Evolutionary conservation across 2,888 invertebrate genomes (phyloP).

Genomic region (Ornithoptera alexandrae): DNA sequence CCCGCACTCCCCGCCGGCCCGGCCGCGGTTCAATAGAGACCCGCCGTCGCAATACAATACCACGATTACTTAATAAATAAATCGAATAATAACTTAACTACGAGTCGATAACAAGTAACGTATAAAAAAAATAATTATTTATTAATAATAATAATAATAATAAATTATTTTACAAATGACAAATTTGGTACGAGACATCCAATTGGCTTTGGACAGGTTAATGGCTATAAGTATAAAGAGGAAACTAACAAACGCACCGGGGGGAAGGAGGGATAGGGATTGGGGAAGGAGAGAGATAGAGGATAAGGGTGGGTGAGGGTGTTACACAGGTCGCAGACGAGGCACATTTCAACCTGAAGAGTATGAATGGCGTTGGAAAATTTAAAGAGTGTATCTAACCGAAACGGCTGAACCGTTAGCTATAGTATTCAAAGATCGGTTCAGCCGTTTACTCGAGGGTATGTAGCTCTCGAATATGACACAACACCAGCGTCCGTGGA

Average conservation of each 20-base stretch:
- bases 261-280: slow-evolving; percentile 9
- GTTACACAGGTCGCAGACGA: too few relatives aligned
- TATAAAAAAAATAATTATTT: slow-evolving; percentile 14
- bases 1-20: neutral
- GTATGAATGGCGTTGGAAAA: neutral
- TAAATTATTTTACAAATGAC: slow-evolving; percentile 36
- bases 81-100: slow-evolving; percentile 34
- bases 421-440: neutral
- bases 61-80: slow-evolving; percentile 16
- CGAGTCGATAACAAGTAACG: slow-evolving; percentile 49
- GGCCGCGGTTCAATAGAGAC: neutral
- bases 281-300: neutral
- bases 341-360: neutral
- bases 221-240: slow-evolving; percentile 31
- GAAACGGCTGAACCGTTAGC: neutral
- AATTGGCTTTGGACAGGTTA: slow-evolving; percentile 58
- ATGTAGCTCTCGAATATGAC: neutral
- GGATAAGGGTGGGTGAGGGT: too few relatives aligned
- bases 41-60: too few relatives aligned
- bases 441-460: neutral
- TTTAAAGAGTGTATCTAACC: neutral
- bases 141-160: slow-evolving; percentile 20
- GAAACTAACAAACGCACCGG: slow-evolving; percentile 10
- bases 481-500: neutral
- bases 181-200: slow-evolving; percentile 72